Conservation (phyloP, 2,113 vertebrate species). For the Phalacrocorax carbo region DNA sequence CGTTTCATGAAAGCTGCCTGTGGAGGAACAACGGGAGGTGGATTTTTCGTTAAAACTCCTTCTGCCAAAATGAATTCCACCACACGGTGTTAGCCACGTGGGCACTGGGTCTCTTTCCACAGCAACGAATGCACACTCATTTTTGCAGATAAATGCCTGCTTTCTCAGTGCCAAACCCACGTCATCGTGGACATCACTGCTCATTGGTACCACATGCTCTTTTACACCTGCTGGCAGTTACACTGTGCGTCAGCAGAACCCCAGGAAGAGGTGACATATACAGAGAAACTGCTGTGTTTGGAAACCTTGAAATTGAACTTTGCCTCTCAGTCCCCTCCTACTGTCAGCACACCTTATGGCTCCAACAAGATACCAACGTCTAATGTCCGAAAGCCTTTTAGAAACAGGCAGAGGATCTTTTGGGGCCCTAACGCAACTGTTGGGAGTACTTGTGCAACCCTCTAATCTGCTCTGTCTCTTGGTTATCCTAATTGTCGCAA, state of each 20-base stretch:
- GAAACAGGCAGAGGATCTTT: background rate
- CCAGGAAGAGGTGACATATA: background rate
- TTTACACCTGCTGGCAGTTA: background rate
- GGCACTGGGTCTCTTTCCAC: fast-evolving
- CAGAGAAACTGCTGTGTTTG: background rate
- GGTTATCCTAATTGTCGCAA: background rate
- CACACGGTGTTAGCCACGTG: fast-evolving
- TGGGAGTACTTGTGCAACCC: background rate
- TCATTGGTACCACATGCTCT: background rate
- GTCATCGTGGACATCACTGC: fast-evolving
- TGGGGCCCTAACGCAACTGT: background rate
- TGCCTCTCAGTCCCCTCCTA: background rate
- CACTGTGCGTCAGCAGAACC: background rate
- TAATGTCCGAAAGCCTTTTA: background rate
- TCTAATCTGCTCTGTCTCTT: background rate
- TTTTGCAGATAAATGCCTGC: background rate
- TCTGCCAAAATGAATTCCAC: background rate
- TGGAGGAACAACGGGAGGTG: background rate
- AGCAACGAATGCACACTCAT: background rate
- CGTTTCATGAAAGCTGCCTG: background rate
- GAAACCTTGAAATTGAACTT: background rate
- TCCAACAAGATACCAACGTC: background rate
- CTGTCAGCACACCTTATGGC: background rate
- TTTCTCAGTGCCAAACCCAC: background rate
- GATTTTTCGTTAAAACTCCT: background rate